Evolutionary conservation across 2,797 vertebrate species (phyloP).

Genomic region (Cryptoblepharus egeriae): DNA sequence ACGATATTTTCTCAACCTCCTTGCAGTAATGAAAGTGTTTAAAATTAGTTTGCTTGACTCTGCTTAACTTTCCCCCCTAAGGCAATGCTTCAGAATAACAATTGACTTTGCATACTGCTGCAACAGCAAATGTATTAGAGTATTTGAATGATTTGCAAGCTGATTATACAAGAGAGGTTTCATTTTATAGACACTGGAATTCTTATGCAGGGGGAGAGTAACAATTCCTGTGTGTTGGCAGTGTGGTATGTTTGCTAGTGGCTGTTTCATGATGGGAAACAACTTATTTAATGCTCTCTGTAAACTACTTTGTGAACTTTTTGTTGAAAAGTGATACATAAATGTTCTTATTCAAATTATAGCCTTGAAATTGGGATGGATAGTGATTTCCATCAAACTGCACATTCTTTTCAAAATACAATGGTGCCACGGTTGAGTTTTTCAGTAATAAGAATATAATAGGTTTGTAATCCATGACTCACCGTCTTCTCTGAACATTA

Average conservation of each 20-base stretch:
- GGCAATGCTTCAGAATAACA: background rate
- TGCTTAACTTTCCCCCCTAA: background rate
- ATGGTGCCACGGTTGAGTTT: background rate
- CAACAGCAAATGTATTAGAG: slow-evolving; percentile 44
- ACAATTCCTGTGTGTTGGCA: no score
- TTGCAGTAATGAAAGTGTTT: background rate
- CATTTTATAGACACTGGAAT: slow-evolving; percentile 25
- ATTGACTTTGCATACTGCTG: slow-evolving; percentile 35
- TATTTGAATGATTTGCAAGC: slow-evolving; percentile 23
- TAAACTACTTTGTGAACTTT: no score
- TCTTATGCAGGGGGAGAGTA: slow-evolving; percentile 6
- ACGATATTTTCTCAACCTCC: background rate
- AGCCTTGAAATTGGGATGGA: background rate
- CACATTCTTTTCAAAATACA: slow-evolving; percentile 9
- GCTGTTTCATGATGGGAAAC: no score
- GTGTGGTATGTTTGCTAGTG: no score
- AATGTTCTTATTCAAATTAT: no score
- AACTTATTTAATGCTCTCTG: no score
- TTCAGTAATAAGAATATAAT: background rate
- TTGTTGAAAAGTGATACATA: no score
- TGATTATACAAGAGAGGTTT: slow-evolving; percentile 45
- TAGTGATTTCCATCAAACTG: slow-evolving; percentile 23
- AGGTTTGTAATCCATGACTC: no score
- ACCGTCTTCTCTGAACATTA: no score
- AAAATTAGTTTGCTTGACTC: background rate